Base-by-base conservation (phyloP, 2,113 vertebrate species). In the Silurus glanis region DNA sequence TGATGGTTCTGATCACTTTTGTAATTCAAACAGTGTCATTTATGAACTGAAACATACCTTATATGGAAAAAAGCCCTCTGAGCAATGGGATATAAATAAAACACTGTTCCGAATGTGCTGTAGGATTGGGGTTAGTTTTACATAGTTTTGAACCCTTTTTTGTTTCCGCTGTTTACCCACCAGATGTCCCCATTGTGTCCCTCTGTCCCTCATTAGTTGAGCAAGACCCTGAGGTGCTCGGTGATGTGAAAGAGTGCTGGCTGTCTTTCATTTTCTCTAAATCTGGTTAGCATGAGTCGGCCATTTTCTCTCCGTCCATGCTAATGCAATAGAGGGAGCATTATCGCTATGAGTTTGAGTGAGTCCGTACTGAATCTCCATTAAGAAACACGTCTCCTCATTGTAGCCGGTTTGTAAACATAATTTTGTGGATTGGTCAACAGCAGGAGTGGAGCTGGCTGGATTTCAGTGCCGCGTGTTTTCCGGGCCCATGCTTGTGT, bases 21-120 rank as follows among this genome's bases (percentile, higher is more conserved):
- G 19, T 6, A 49, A 82, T 66, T 13, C 23, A 7, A n/a, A 75
- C 47, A n/a, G 5, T 53, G 21, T 53, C 5, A 75, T 49, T 23
- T 25, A 78, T 25, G 0, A 55, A 78, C 23, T n/a, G 21, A n/a
- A 21, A 75, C 72, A 51, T 21, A 13, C 45, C 5, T 72, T 0
- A 75, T 58, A 78, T 53, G 37, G 71, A 53, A 37, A n/a, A 45
- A 71, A 6, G 0, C 28, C n/a, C 2, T 13, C 55, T 17, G 16
- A 28, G 56, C 71, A 25, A 21, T 9, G 16, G 61, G 37, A 28
- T 64, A 85, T 85, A 55, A 84, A 84, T 76, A 84, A 75, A 75
- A 12, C 56, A 17, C 10, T 6, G 23, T 78, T 45, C 72, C 51
- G 58, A 64, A 76, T 37, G 37, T 37, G 37, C 37, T 37, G 2